Base-by-base conservation (phyloP, 2,797 vertebrate genomes). In the Rousettus madagascariensis region DNA sequence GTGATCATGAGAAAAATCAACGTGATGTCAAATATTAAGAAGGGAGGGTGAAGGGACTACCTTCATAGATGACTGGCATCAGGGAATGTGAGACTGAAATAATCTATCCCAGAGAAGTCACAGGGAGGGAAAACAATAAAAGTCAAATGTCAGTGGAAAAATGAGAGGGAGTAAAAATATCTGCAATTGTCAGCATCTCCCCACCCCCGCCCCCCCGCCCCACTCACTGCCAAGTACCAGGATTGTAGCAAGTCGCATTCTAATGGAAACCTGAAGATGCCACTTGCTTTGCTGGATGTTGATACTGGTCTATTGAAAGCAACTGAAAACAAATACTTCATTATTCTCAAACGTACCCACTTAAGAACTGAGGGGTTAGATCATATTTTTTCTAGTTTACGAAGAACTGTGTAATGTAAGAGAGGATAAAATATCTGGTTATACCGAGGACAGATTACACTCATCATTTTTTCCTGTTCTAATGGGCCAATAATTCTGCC, bases 351-450 rank as follows among this genome's bases (percentile, higher is more conserved):
- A 75, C 6, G 26, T 4, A 86, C 15, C 26, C 89, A 79, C 84
- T 82, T 63, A 93, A 86, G 61, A 96, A 80, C 13, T 26, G 30
- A 80, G 69, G 19, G 57, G n/a, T 86, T 89, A 72, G 38, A 71
- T 61, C 26, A 51, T 69, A 55, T 49, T 85, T 93, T 93, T 69
- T 74, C 57, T 88, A 85, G 33, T 93, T 96, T 94, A 85, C 38
- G 79, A 90, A 95, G 78, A 94, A 77, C 36, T 91, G 33, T 69
- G 22, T 77, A 77, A 87, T 55, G 22, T 90, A 79, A 86, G 90
- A 55, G 41, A 91, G 88, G 61, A 96, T 84, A 95, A 94, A 94
- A 95, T 93, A 77, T 24, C 69, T 83, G 57, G 57, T 61, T 59
- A 72, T 2, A 75, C 0, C 19, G 43, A 90, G 41, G 63, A 66